Conservation (phyloP, 1,140 invertebrate species). For the Nasonia giraulti region DNA sequence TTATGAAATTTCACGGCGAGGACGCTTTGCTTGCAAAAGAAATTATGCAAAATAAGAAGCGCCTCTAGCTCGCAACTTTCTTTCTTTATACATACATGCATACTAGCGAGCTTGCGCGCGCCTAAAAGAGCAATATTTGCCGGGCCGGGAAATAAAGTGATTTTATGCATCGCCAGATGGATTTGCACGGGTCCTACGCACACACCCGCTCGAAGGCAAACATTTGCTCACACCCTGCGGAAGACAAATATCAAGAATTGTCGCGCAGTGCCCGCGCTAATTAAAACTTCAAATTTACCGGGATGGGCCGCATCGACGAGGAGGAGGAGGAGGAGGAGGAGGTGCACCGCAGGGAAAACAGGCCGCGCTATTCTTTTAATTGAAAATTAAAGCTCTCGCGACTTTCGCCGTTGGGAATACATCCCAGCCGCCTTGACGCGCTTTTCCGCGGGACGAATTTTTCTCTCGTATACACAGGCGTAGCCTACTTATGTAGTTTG, state of each 20-base stretch:
- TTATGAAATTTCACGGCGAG: slow-evolving; percentile 37
- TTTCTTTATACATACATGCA: background rate
- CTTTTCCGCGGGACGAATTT: background rate
- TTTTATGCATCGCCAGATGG: slow-evolving; percentile 32
- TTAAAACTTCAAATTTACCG: slow-evolving; percentile 26
- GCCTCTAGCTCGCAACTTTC: background rate
- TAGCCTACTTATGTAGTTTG: background rate
- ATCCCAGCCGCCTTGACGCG: background rate
- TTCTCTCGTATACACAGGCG: background rate
- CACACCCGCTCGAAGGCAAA: background rate
- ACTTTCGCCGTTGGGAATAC: background rate
- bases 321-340: no score
- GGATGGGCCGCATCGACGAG: background rate
- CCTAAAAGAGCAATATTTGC: slow-evolving; percentile 5
- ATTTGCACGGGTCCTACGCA: background rate
- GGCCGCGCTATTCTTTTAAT: background rate
- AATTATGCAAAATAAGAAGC: slow-evolving; percentile 35
- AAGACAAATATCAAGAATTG: slow-evolving; percentile 19
- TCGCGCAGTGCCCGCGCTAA: slow-evolving; percentile 22
- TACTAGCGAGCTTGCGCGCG: no score
- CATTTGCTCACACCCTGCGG: background rate
- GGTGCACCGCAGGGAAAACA: background rate
- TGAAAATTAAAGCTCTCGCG: slow-evolving; percentile 4
- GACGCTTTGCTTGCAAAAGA: slow-evolving; percentile 23
- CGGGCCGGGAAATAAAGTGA: slow-evolving; percentile 15